Conservation (phyloP, 2,888 invertebrate species). For the Leptinotarsa haldemani region DNA sequence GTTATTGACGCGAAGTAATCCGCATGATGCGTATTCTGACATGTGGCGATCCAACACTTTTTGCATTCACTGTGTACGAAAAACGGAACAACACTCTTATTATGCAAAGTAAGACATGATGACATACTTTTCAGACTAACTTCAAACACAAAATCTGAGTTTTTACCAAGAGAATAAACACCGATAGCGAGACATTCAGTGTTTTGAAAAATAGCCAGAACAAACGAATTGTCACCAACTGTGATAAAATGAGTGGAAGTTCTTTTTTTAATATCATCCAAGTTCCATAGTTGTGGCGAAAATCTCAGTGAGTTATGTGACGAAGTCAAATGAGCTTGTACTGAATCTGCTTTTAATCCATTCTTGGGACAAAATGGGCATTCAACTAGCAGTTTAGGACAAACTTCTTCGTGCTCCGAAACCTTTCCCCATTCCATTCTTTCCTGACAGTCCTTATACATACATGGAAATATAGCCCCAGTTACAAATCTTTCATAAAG, state of each 20-base stretch:
- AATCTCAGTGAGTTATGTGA: background rate
- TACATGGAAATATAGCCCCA: background rate
- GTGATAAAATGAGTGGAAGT: background rate
- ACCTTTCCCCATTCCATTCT: background rate
- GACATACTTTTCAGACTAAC: background rate
- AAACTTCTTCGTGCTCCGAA: background rate
- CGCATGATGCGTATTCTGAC: background rate
- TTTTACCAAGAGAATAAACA: background rate
- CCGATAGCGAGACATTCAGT: conserved; percentile 8
- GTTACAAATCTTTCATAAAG: conserved; percentile 1
- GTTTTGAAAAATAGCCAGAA: conserved; percentile 5
- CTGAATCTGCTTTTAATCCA: background rate
- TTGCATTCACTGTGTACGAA: conserved; percentile 1
- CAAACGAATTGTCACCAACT: background rate
- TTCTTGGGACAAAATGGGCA: conserved; percentile 1
- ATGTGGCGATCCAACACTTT: conserved; percentile 9
- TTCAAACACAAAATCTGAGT: conserved; percentile 11
- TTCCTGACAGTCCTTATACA: background rate
- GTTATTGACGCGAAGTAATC: background rate
- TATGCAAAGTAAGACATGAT: background rate
- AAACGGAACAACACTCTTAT: background rate
- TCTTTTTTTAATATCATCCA: conserved; percentile 12
- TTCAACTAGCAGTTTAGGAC: background rate
- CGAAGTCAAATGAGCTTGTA: conserved; percentile 2
- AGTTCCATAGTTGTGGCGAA: conserved; percentile 3